phyloP scores from a whole-genome alignment of 1,140 invertebrate genomes.

The Drosophila kurseongensis region DNA sequence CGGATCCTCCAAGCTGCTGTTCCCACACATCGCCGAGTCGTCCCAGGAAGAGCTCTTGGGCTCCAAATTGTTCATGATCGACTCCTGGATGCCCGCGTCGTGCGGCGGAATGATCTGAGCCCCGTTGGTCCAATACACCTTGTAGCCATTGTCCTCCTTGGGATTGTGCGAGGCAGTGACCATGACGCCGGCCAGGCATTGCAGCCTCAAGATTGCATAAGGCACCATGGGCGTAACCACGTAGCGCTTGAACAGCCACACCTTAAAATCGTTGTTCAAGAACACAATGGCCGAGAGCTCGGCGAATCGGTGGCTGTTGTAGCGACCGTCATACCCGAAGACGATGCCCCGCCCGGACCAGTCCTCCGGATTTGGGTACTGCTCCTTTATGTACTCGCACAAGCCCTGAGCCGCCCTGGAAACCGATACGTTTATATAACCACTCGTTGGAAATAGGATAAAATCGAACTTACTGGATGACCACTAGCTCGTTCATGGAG shows the following conservation, averaged over 20 bases:
- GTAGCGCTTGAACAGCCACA: slow-evolving; percentile 92
- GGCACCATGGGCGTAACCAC: slow-evolving; percentile 98
- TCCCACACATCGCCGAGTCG: slow-evolving; percentile 25
- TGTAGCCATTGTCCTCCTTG: slow-evolving; percentile 99
- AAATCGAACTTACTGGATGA: slow-evolving; percentile 89
- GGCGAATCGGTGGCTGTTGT: slow-evolving; percentile 98
- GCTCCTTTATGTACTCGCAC: slow-evolving; percentile 90
- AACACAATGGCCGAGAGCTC: slow-evolving; percentile 95
- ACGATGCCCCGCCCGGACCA: slow-evolving; percentile 90
- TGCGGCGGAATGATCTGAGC: slow-evolving; percentile 98
- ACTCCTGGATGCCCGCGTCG: slow-evolving; percentile 94
- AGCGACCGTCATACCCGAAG: slow-evolving; percentile 97
- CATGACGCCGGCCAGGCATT: slow-evolving; percentile 94
- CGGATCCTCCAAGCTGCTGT: slow-evolving; percentile 38
- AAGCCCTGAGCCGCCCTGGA: slow-evolving; percentile 94
- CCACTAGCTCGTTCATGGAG: slow-evolving; percentile 98
- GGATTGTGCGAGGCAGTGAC: slow-evolving; percentile 99
- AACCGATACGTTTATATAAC: not conserved
- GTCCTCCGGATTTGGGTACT: slow-evolving; percentile 82
- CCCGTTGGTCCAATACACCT: slow-evolving; percentile 98
- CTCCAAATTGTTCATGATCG: slow-evolving; percentile 92
- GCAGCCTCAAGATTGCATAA: slow-evolving; percentile 90
- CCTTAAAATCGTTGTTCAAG: slow-evolving; percentile 90
- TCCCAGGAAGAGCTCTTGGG: slow-evolving; percentile 68
- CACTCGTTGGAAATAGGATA: not conserved